Evolutionary conservation across 2,797 vertebrate species (phyloP), one percentile per base, ranked within the genome.

Genomic region (Chloroceryle inda): DNA sequence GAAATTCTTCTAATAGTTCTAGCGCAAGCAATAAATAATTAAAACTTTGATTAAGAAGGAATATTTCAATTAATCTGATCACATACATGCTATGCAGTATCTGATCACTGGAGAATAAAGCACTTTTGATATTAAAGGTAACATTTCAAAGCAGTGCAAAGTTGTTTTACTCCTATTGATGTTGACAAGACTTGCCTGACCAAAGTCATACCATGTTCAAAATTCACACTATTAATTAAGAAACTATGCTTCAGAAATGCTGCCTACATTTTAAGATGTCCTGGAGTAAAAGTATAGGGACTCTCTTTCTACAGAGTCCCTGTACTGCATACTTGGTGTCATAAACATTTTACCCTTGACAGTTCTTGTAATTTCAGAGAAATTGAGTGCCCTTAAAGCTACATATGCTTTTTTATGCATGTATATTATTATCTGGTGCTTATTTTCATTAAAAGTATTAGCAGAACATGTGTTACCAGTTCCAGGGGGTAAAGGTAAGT

Each of bases 131-230:
- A 90, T 50, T 92, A 92, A 84, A 94, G 78, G 75, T 91, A 96
- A 91, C 91, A 89, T 95, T 94, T 96, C 95, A 97, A 97, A 97
- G 92, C 49, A 89, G n/a, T 85, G 81, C 29, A 74, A 90, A 92
- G 63, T 87, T 69, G 9, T 52, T 84, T 87, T 91, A 45, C 71
- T 89, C 9, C 38, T 63, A 85, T 38, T 93, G 95, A 96, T 92
- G 86, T 64, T 92, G 66, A 91, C 62, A 85, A 47, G 61, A 93
- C 23, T 87, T 95, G 16, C 40, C 37, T 77, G 88, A 92, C 94
- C 93, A 93, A 85, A 74, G 13, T 88, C 71, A 84, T 49, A 74
- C 45, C 64, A 14, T 49, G 23, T 88, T 94, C n/a, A 33, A 92
- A 95, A 91, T 89, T 87, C 72, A 77, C 56, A n/a, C 56, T 56